These are phyloP conservation scores for Abrostola triplasia DNA, from an alignment of 2,888 invertebrate species.

Conservation along the genomic window DNA sequence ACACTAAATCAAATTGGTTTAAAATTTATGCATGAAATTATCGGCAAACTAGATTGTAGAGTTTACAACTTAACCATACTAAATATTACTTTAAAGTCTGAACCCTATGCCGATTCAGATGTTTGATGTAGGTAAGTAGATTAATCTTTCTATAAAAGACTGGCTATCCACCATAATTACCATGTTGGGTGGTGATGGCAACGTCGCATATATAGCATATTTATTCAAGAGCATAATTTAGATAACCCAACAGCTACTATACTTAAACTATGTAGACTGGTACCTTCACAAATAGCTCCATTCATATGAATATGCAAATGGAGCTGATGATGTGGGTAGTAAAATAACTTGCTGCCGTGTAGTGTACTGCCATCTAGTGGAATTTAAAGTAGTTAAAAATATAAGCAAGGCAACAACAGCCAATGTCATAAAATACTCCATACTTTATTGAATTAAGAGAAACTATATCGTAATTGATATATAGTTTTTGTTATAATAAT, in stretches of 20 bases:
- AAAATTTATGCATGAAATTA: no score
- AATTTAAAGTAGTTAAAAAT: slow-evolving; percentile 5
- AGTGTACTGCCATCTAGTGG: slow-evolving; percentile 41
- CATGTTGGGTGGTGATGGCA: neutral
- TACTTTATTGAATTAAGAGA: neutral
- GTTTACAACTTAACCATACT: no score
- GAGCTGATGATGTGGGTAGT: slow-evolving; percentile 49
- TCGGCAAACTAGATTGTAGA: no score
- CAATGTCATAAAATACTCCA: no score
- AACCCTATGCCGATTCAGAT: no score
- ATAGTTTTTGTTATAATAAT: no score
- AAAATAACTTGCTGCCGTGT: slow-evolving; percentile 1
- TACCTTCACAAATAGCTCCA: slow-evolving; percentile 17
- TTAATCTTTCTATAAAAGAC: no score
- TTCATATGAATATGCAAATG: slow-evolving; percentile 34
- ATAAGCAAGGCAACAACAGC: neutral
- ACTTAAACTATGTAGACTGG: slow-evolving; percentile 10
- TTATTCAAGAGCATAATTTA: neutral
- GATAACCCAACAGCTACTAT: slow-evolving; percentile 3
- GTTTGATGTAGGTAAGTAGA: no score
- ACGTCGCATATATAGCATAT: neutral
- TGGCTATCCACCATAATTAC: no score
- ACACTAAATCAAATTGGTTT: no score
- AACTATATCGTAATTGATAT: no score
- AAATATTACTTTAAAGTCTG: no score